Evolutionary conservation across 1,140 invertebrate genomes (phyloP).

Genomic region (Mizuhopecten yessoensis): DNA sequence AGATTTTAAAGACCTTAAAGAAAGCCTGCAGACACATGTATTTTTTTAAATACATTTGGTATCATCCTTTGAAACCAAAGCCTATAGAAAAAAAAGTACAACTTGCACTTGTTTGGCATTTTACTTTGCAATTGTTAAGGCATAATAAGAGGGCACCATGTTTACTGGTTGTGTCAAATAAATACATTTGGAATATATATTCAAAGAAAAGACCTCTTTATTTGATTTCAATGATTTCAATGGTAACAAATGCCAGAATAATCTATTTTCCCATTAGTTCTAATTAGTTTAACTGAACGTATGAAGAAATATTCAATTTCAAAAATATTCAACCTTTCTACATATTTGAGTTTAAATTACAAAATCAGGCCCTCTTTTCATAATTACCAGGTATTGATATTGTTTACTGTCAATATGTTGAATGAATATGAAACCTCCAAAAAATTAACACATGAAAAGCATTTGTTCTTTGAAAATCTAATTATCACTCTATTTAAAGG

Average conservation of each 20-base stretch:
- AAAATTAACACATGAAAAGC: conserved; percentile 13
- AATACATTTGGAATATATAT: not conserved
- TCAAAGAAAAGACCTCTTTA: not conserved
- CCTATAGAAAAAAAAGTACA: no score
- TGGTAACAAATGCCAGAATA: not conserved
- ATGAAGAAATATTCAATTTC: conserved; percentile 21
- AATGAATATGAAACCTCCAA: conserved; percentile 7
- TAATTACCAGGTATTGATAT: not conserved
- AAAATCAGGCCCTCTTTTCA: not conserved
- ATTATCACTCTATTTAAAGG: conserved; percentile 17
- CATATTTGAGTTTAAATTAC: not conserved
- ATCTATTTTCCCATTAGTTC: not conserved
- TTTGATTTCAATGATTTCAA: not conserved
- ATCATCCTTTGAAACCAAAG: no score
- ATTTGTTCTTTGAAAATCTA: conserved; percentile 30
- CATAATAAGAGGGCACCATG: no score
- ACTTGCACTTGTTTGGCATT: no score
- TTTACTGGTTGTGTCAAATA: not conserved
- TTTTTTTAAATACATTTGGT: no score
- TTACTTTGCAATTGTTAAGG: no score
- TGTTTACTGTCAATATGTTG: not conserved
- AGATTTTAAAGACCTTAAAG: no score
- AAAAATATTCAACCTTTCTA: not conserved
- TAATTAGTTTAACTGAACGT: not conserved
- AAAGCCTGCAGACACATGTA: no score